Percentiles rank a stretch among this genome's conserved stretches.
These are phyloP conservation scores for Pteropus rufus DNA, from an alignment of 2,797 vertebrate species.

Conservation along the genomic window DNA sequence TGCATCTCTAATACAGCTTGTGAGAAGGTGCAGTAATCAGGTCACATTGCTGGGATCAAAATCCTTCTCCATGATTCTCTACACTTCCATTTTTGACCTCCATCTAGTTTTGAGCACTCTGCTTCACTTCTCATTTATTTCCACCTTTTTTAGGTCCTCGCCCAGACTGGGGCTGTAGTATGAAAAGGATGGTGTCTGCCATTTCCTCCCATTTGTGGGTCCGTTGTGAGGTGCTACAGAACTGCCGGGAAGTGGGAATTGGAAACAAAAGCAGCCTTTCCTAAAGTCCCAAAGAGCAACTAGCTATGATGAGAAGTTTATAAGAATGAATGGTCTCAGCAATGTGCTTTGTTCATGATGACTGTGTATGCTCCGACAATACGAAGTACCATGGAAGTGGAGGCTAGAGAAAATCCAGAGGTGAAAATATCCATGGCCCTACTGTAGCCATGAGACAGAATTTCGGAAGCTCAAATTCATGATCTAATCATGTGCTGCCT, in stretches of 20 bases:
- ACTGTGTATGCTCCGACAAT: not conserved
- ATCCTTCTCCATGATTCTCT: not conserved
- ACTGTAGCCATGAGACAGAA: not conserved
- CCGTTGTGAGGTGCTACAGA: not conserved
- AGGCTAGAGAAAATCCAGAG: not conserved
- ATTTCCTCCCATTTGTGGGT: not conserved
- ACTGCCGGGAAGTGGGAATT: not conserved
- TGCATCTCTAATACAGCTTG: constrained; percentile 36
- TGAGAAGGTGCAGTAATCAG: constrained; percentile 20
- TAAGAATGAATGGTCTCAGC: not conserved
- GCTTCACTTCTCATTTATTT: not conserved
- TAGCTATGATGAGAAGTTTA: not conserved
- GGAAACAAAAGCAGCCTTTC: not conserved
- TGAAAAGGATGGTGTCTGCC: not conserved
- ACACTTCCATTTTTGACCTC: not conserved
- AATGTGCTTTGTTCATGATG: not conserved
- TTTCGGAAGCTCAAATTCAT: constrained; percentile 10
- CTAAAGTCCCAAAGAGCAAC: not conserved
- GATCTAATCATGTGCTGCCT: not conserved
- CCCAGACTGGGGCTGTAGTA: not conserved
- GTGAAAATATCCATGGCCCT: not conserved
- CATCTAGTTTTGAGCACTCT: not conserved
- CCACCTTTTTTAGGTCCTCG: not conserved
- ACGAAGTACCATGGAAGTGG: not conserved
- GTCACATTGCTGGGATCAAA: constrained; percentile 6